Percentiles rank a stretch among this genome's conserved stretches.
phyloP scores from a whole-genome alignment of 2,888 invertebrate species.

The Drosophila meridiana region DNA sequence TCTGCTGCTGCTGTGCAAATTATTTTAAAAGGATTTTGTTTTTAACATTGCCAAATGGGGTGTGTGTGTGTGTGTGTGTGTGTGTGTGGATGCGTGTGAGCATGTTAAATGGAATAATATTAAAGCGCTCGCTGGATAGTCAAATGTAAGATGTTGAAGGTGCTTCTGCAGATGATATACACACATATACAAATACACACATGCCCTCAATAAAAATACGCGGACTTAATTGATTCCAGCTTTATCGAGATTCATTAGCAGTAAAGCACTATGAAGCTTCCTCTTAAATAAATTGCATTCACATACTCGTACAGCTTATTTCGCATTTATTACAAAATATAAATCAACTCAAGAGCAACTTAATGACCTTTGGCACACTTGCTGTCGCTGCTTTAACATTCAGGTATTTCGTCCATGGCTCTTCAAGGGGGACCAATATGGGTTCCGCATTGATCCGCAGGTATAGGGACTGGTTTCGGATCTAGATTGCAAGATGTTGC shows the following conservation, averaged over 20 bases:
- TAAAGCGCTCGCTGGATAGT: slow-evolving; percentile 41
- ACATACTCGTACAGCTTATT: neutral
- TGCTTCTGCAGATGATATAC: neutral
- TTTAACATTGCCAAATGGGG: slow-evolving; percentile 43
- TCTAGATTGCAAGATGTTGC: slow-evolving; percentile 16
- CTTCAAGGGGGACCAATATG: neutral
- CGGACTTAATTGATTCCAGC: neutral
- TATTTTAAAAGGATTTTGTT: slow-evolving; percentile 76
- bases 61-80: neutral
- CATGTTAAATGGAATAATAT: slow-evolving; percentile 49
- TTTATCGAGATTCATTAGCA: neutral
- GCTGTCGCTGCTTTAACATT: neutral
- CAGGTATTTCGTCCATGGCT: neutral
- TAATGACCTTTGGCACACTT: neutral
- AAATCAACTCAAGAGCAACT: slow-evolving; percentile 17
- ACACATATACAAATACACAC: neutral
- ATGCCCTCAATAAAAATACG: too few species aligned
- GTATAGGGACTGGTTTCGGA: slow-evolving; percentile 13
- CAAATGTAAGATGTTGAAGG: slow-evolving; percentile 20
- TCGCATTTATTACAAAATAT: slow-evolving; percentile 11
- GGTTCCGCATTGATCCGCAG: slow-evolving; percentile 9
- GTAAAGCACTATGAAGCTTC: neutral
- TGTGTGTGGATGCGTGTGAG: slow-evolving; percentile 16
- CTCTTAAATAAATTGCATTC: neutral
- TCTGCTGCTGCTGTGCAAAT: slow-evolving; percentile 55